Base-by-base conservation (phyloP, 2,797 vertebrate genomes). In the Pseudotriccus pelzelni region DNA sequence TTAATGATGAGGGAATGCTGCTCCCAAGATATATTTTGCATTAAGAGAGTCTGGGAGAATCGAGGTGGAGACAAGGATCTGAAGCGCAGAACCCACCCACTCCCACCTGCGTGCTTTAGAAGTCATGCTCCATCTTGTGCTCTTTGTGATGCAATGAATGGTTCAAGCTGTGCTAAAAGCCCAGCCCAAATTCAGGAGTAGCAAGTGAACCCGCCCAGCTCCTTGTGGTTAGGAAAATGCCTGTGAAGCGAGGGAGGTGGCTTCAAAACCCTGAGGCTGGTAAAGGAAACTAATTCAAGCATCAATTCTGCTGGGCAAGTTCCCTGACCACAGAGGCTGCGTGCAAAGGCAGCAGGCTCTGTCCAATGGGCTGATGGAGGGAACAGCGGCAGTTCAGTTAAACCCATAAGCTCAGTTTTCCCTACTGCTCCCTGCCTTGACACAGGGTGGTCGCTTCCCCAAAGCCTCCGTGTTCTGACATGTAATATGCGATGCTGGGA, bases 121-220 rank as follows among this genome's bases (percentile, higher is more conserved):
- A 93, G 55, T 94, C 91, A 64, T 81, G 91, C 93, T 97, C 53
- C 79, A 72, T 95, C 95, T 93, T 96, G 93, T 44, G 78, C 95
- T 55, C 27, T 15, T 55, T 47, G 84, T 94, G 92, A 93, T 41
- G 69, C 93, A 94, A 88, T 1, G 20, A 50, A 72, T 3, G 18
- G 75, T 30, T 94, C 49, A 21, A 69, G 73, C 69, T 32, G 23
- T 50, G 87, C 76, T 83, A 6, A 74, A 94, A 64, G 79, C 95
- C 89, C 82, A 90, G 85, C 93, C 94, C 87, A 84, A 64, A 78
- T 20, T 81, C 58, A 78, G 83, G n/a, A 83, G 73, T 2, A 85
- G 68, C 90, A 88, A 75, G 76, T 7, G 28, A 96, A 86, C 70
- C 76, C 8, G 4, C 91, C 94, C 80, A 94, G 59, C 58, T 75